These are phyloP conservation scores for Bufo bufo DNA, from an alignment of 2,113 vertebrate genomes.

Conservation along the genomic window DNA sequence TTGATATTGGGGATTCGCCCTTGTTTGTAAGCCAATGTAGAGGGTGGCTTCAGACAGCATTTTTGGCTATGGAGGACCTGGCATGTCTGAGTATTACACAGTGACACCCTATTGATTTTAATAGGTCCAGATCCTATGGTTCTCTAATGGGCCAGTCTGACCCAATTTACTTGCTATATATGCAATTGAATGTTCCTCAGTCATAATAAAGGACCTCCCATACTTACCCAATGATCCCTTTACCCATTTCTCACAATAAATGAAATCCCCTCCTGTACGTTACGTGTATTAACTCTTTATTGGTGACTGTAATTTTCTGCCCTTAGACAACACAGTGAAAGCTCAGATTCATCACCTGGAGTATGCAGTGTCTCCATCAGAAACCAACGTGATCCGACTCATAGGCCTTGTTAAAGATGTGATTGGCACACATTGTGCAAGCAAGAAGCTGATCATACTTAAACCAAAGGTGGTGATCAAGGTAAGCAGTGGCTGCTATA, in stretches of 20 bases:
- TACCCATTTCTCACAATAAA: background rate
- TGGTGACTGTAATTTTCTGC: background rate
- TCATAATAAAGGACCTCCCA: too few species aligned
- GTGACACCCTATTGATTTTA: too few species aligned
- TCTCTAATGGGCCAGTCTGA: too few species aligned
- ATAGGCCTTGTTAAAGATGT: conserved; percentile 62
- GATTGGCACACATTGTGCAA: conserved; percentile 64
- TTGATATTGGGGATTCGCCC: too few species aligned
- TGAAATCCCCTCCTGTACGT: background rate
- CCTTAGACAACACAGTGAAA: conserved; percentile 64
- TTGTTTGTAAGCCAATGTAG: too few species aligned
- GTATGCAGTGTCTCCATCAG: conserved; percentile 66
- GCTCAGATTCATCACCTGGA: conserved; percentile 64
- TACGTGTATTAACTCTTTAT: background rate
- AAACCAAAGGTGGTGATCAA: conserved; percentile 68
- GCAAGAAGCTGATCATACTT: conserved; percentile 68
- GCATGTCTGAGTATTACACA: too few species aligned
- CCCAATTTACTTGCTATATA: too few species aligned
- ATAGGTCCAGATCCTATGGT: too few species aligned
- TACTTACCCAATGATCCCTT: too few species aligned
- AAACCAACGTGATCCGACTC: conserved; percentile 72
- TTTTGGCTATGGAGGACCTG: too few species aligned
- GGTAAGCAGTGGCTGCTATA: conserved; percentile 62
- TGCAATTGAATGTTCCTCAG: too few species aligned
- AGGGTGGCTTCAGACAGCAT: too few species aligned